Conservation (phyloP, 2,888 invertebrate genomes). For the Cephus nigrinus region DNA sequence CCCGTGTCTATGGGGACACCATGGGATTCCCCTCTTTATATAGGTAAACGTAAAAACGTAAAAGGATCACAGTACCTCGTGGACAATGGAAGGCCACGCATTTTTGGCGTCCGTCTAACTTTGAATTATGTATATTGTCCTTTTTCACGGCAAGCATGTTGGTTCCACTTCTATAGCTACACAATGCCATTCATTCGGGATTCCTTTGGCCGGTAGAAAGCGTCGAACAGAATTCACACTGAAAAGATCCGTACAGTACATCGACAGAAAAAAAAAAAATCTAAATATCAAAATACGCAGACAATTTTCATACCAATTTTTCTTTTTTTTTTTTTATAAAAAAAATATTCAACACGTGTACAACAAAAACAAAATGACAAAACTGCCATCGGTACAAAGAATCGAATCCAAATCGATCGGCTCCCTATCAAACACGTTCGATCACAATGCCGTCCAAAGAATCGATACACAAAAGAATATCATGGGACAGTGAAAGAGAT, state of each 20-base stretch:
- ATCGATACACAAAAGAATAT: slow-evolving; percentile 4
- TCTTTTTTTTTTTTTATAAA: neutral
- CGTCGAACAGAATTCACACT: neutral
- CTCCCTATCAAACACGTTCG: slow-evolving; percentile 2
- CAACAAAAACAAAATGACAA: neutral
- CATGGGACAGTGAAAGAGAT: slow-evolving; percentile 9
- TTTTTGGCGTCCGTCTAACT: slow-evolving; percentile 43
- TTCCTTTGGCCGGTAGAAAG: neutral
- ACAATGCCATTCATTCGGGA: neutral
- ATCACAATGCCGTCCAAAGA: neutral
- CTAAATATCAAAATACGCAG: neutral
- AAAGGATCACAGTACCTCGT: slow-evolving; percentile 1
- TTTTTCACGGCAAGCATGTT: slow-evolving; percentile 12
- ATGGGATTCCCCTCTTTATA: neutral
- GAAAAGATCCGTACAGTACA: neutral
- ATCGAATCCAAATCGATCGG: slow-evolving; percentile 4
- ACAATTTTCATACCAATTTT: neutral
- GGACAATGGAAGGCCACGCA: slow-evolving; percentile 37
- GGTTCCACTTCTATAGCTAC: neutral
- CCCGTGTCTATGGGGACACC: neutral
- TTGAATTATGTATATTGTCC: slow-evolving; percentile 34
- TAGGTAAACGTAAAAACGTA: neutral
- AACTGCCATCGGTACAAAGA: neutral
- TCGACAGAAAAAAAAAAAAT: neutral
- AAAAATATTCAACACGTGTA: neutral